Evolutionary conservation across 2,888 invertebrate species (phyloP).

Genomic region (Nowickia ferox): DNA sequence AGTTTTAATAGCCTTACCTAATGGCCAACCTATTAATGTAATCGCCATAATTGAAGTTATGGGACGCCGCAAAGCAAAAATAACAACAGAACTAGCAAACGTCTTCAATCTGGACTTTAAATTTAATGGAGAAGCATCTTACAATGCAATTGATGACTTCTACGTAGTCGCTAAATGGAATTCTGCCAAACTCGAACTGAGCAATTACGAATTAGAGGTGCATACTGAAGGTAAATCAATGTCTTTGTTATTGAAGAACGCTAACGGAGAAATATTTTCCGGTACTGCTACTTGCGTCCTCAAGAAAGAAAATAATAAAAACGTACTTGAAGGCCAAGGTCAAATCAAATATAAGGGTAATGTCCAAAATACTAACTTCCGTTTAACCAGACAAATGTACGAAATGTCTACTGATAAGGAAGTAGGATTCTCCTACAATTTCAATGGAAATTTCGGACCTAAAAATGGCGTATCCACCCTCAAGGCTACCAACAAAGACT

Average conservation of each 20-base stretch:
- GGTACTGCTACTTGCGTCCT: slow-evolving; percentile 89
- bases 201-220: slow-evolving; percentile 87
- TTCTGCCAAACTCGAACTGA: slow-evolving; percentile 86
- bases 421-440: slow-evolving; percentile 86
- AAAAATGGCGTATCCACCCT: slow-evolving; percentile 88
- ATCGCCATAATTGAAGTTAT: slow-evolving; percentile 81
- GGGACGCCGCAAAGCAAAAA: slow-evolving; percentile 85
- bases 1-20: slow-evolving; percentile 85
- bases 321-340: slow-evolving; percentile 90
- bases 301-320: slow-evolving; percentile 88
- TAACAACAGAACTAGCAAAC: slow-evolving; percentile 85
- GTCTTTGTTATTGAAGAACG: slow-evolving; percentile 86
- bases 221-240: slow-evolving; percentile 87
- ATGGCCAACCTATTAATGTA: slow-evolving; percentile 76
- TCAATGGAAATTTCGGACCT: slow-evolving; percentile 88
- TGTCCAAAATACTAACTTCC: slow-evolving; percentile 89
- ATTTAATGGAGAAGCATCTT: slow-evolving; percentile 84
- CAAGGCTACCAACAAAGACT: slow-evolving; percentile 89
- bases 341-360: slow-evolving; percentile 88
- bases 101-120: slow-evolving; percentile 85
- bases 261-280: slow-evolving; percentile 86
- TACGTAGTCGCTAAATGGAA: slow-evolving; percentile 86
- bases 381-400: slow-evolving; percentile 87
- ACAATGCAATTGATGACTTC: slow-evolving; percentile 87
- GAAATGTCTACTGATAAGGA: slow-evolving; percentile 86